Conservation (phyloP, 2,888 invertebrate genomes). For the Xylota sylvarum region DNA sequence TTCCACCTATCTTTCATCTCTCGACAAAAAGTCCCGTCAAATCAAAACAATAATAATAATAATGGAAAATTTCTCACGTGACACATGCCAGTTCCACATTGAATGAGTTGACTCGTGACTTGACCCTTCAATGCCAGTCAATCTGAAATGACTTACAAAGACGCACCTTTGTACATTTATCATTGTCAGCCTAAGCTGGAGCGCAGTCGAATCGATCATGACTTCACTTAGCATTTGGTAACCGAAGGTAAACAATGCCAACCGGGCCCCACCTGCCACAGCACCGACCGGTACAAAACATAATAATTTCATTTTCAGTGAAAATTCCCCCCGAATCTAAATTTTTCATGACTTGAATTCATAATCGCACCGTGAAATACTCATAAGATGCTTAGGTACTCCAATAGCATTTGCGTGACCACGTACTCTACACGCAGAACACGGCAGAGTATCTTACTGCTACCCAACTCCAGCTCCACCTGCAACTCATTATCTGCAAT, state of each 20-base stretch:
- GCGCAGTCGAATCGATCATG: constrained; percentile 24
- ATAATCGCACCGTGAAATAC: neutral
- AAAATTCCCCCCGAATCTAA: constrained; percentile 18
- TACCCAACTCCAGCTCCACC: constrained; percentile 16
- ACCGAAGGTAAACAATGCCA: neutral
- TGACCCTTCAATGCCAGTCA: constrained; percentile 63
- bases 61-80: constrained; percentile 34
- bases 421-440: constrained; percentile 16
- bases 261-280: constrained; percentile 5
- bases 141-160: constrained; percentile 4
- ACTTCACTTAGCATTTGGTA: constrained; percentile 7
- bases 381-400: constrained; percentile 1
- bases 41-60: constrained; percentile 38
- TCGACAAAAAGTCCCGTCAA: constrained; percentile 11
- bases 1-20: constrained; percentile 36
- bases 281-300: neutral
- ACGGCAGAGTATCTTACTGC: constrained; percentile 6
- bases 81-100: constrained; percentile 38
- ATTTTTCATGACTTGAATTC: constrained; percentile 11
- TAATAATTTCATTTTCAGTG: constrained; percentile 3
- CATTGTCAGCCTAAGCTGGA: constrained; percentile 22
- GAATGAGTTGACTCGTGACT: constrained; percentile 47
- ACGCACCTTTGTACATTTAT: constrained; percentile 58
- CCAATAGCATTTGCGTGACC: constrained; percentile 36
- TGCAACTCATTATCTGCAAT: constrained; percentile 43